A percentile compares a stretch with the other conserved stretches of the same genome.
These are phyloP conservation scores for Pollenia amentaria DNA, from an alignment of 2,888 invertebrate genomes.

Conservation along the genomic window DNA sequence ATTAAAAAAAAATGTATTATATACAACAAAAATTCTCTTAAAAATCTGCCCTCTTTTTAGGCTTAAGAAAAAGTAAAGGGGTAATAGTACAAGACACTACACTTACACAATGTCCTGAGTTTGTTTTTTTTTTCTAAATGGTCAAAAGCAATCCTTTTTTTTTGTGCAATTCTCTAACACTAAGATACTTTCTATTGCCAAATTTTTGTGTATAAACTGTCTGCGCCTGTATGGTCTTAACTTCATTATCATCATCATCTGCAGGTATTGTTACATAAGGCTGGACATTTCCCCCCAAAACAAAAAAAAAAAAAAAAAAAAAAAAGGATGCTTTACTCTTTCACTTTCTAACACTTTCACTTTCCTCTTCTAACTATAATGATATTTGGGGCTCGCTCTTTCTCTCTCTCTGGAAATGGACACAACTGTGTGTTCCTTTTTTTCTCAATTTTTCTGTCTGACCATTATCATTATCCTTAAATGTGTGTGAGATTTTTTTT, in stretches of 20 bases:
- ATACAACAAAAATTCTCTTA: constrained; percentile 15
- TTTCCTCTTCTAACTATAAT: constrained; percentile 10
- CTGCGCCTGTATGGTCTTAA: constrained; percentile 41
- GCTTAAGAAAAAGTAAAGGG: constrained; percentile 30
- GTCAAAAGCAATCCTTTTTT: constrained; percentile 34
- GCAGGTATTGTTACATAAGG: constrained; percentile 71
- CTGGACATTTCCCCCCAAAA: constrained; percentile 23
- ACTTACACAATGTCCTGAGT: neutral
- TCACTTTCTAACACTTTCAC: constrained; percentile 15
- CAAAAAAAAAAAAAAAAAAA: neutral
- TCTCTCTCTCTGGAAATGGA: constrained; percentile 35
- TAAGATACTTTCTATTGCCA: constrained; percentile 7
- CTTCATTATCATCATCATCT: constrained; percentile 51
- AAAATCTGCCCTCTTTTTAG: constrained; percentile 53
- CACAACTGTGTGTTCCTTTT: constrained; percentile 57
- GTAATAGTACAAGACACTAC: constrained; percentile 24
- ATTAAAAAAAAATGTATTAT: neutral
- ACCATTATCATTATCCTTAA: constrained; percentile 76
- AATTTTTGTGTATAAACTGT: constrained; percentile 2
- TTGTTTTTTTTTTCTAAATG: constrained; percentile 34
- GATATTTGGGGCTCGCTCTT: neutral
- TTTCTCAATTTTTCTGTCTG: constrained; percentile 43
- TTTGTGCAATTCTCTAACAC: neutral
- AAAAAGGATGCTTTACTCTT: constrained; percentile 24
- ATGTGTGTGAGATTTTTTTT: neutral